Evolutionary conservation across 2,113 vertebrate species (phyloP).

Genomic region (Hylia prasina): DNA sequence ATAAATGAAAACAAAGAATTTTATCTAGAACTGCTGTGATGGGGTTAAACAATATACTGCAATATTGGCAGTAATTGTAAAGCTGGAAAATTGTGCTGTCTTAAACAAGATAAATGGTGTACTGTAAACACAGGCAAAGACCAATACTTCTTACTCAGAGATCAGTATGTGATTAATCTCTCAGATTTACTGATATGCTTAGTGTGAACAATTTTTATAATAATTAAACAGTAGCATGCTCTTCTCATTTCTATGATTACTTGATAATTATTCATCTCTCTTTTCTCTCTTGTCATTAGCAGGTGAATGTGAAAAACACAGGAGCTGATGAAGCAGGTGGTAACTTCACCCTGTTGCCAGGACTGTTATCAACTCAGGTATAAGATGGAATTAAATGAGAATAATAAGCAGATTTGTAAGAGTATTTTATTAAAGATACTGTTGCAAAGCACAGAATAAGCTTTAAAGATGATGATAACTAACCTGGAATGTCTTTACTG

Average conservation of each 20-base stretch:
- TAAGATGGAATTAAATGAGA: constrained; percentile 52
- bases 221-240: neutral
- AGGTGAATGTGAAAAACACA: neutral
- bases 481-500: constrained; percentile 15
- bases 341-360: neutral
- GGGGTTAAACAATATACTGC: neutral
- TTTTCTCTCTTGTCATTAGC: neutral
- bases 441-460: constrained; percentile 49
- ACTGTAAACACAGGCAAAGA: neutral
- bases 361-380: neutral
- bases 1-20: neutral
- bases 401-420: constrained; percentile 55
- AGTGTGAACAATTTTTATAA: neutral
- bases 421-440: constrained; percentile 62
- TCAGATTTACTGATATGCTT: neutral
- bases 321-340: neutral
- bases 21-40: neutral
- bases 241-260: neutral
- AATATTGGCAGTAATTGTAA: neutral
- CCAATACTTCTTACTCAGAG: neutral
- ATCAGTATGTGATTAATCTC: neutral
- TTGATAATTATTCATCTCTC: neutral
- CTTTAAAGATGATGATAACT: constrained; percentile 51
- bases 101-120: neutral
- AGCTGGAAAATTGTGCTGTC: neutral